Evolutionary conservation across 2,797 vertebrate genomes (phyloP).

Genomic region (Rhinoraja longicauda): DNA sequence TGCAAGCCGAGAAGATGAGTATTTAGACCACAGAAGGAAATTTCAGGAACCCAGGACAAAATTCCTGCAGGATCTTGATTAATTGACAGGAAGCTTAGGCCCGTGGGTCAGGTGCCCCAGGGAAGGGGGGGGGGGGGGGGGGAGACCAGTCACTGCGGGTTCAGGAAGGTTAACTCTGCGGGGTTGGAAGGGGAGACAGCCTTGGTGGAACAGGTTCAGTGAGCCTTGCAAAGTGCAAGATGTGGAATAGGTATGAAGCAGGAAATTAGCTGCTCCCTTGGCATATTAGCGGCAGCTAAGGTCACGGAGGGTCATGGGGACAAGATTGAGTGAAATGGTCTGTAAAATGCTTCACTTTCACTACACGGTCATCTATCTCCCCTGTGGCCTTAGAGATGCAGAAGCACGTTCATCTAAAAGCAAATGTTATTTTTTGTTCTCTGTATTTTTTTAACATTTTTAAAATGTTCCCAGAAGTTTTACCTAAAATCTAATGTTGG

Average conservation of each 20-base stretch:
- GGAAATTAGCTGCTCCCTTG: constrained; percentile 7
- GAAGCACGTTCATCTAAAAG: neutral
- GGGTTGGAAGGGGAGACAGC: neutral
- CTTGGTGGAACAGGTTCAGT: neutral
- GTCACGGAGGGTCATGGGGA: neutral
- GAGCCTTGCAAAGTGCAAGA: neutral
- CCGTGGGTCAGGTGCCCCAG: neutral
- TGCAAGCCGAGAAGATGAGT: neutral
- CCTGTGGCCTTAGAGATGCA: neutral
- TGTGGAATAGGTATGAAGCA: neutral
- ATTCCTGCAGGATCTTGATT: neutral
- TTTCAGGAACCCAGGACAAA: neutral
- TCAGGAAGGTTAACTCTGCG: neutral
- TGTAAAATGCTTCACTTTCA: neutral
- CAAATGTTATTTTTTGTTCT: neutral
- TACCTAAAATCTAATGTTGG: neutral
- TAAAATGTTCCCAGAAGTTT: neutral
- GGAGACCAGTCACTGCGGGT: neutral
- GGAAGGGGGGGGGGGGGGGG: too few species aligned
- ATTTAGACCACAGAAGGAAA: neutral
- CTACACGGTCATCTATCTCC: constrained; percentile 1
- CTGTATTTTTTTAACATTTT: neutral
- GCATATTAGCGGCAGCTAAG: neutral
- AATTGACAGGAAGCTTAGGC: neutral
- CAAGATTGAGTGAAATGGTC: neutral